These are phyloP conservation scores for Azorinus chamasolen DNA, from an alignment of 2,888 invertebrate species.

Conservation along the genomic window DNA sequence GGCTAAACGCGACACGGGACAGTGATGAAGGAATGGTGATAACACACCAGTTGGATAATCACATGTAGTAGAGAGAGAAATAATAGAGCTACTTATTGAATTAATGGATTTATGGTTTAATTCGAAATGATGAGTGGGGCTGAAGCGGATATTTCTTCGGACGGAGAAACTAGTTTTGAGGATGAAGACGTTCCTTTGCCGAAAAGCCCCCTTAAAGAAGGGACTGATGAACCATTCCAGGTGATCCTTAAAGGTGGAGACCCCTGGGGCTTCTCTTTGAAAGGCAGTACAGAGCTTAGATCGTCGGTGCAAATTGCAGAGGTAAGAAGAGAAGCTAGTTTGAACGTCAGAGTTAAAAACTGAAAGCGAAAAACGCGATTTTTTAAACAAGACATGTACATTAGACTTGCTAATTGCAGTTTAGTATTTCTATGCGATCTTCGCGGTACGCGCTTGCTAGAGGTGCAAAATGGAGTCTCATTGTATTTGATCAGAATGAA, in stretches of 20 bases:
- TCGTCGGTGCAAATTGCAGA: constrained; percentile 73
- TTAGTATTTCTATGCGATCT: no score
- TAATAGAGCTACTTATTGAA: no score
- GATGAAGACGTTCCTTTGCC: constrained; percentile 57
- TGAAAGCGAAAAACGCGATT: no score
- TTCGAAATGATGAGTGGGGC: constrained; percentile 53
- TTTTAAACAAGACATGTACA: neutral
- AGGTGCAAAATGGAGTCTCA: no score
- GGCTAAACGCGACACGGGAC: neutral
- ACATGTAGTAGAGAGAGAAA: no score
- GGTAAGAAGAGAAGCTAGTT: constrained; percentile 60
- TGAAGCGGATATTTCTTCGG: constrained; percentile 58
- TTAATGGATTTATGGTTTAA: no score
- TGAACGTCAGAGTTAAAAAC: neutral
- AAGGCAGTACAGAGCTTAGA: constrained; percentile 68
- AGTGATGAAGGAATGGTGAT: neutral
- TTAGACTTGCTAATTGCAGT: no score
- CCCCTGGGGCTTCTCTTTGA: constrained; percentile 80
- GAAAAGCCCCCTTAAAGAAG: constrained; percentile 54
- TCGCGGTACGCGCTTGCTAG: no score
- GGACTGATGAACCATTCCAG: constrained; percentile 69
- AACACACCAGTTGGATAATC: no score
- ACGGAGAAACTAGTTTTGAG: constrained; percentile 51
- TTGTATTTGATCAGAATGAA: no score
- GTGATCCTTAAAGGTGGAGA: constrained; percentile 78